Evolutionary conservation across 1,140 invertebrate species (phyloP).

Genomic region (Bombus confusus): DNA sequence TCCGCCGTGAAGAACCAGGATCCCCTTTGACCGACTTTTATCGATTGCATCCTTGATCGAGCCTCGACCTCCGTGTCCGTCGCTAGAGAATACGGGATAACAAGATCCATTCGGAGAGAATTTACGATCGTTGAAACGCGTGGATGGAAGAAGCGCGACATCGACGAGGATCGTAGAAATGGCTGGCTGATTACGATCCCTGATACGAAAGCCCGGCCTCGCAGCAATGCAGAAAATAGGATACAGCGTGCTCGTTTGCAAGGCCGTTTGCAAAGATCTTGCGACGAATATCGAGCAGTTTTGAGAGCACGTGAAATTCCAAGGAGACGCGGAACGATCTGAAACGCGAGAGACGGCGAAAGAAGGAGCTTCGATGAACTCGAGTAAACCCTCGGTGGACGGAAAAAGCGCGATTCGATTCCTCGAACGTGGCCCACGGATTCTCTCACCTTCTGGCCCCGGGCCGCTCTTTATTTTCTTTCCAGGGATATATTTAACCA

Average conservation of each 20-base stretch:
- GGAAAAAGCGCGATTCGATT: slow-evolving; percentile 25
- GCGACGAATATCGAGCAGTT: no score
- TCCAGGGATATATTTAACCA: slow-evolving; percentile 23
- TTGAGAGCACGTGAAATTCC: no score
- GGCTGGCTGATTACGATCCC: neutral
- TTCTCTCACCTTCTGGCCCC: slow-evolving; percentile 35
- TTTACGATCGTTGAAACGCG: neutral
- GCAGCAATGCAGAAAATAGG: no score
- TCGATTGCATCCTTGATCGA: neutral
- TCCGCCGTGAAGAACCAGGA: slow-evolving; percentile 8
- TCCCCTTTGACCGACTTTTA: slow-evolving; percentile 15
- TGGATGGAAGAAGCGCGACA: neutral
- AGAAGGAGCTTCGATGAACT: neutral
- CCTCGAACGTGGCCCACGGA: slow-evolving; percentile 13
- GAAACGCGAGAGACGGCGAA: neutral
- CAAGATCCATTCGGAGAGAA: neutral
- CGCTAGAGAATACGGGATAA: neutral
- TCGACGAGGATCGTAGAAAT: neutral
- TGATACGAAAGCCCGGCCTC: neutral
- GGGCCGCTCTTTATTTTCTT: slow-evolving; percentile 8
- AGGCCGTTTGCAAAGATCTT: no score
- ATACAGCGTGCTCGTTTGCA: no score
- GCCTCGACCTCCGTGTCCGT: neutral
- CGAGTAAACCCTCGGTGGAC: slow-evolving; percentile 9
- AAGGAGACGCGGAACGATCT: neutral